Evolutionary conservation across 2,888 invertebrate genomes (phyloP).

Genomic region (Celastrina argiolus): DNA sequence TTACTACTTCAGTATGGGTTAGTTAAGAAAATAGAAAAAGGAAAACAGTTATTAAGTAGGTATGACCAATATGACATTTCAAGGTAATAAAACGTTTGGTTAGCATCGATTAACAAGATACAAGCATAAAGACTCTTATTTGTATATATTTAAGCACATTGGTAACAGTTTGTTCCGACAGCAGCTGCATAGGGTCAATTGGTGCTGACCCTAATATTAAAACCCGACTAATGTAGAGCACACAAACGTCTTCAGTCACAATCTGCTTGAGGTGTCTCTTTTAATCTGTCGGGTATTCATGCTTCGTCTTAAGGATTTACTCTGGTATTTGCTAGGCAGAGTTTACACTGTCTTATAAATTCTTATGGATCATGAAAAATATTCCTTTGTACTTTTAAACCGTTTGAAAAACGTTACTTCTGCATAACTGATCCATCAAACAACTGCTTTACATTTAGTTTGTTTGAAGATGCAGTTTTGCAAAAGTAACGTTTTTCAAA

Average conservation of each 20-base stretch:
- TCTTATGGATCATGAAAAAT: neutral
- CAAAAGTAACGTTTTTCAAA: no score
- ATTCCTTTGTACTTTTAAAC: neutral
- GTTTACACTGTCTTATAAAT: neutral
- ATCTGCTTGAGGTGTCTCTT: constrained; percentile 35
- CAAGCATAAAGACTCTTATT: constrained; percentile 27
- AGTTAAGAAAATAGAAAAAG: neutral
- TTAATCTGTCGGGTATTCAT: constrained; percentile 40
- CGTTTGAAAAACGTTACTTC: no score
- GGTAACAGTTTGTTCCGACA: constrained; percentile 51
- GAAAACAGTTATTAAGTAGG: neutral
- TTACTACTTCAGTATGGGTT: neutral
- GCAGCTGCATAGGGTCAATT: constrained; percentile 72
- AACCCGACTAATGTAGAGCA: constrained; percentile 50
- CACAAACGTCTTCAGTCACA: constrained; percentile 31
- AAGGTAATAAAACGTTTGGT: neutral
- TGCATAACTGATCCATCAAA: no score
- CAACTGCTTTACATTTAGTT: no score
- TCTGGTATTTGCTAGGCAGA: constrained; percentile 40
- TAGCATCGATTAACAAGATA: neutral
- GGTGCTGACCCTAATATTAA: constrained; percentile 61
- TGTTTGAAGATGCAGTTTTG: no score
- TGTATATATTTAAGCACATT: constrained; percentile 50
- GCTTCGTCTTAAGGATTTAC: constrained; percentile 42
- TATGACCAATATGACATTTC: no score